Evolutionary conservation across 2,888 invertebrate species (phyloP), one percentile per base, ranked within the genome.

Genomic region (Crioceris asparagi): DNA sequence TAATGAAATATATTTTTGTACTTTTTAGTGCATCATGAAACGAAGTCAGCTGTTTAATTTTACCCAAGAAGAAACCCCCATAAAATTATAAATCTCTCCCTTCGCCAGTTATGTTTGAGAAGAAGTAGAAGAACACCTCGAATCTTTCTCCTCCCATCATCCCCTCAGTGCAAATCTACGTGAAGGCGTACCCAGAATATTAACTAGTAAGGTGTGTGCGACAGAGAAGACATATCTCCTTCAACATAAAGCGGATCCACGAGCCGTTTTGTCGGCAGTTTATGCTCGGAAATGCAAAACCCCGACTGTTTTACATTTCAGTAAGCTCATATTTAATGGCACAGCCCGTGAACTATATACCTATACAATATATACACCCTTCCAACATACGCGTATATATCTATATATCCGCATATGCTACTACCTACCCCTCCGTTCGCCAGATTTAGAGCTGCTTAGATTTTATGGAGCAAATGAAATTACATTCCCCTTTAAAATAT

Each of bases 401-500:
- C 10, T 21, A 21, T 21, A 7, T 21, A 21, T 21, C 10, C 61
- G 61, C 61, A 62, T 61, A 61, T 62, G 60, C 62, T 15, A 15
- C 11, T n/a, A n/a, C n/a, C n/a, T 58, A 56, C 55, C 61, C 56
- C 57, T 59, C 59, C 54, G 52, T 50, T 50, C 52, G 51, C 56
- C 59, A 62, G 65, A 65, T 65, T 65, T 64, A 62, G 62, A 61
- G 61, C 61, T 55, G 62, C 64, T 64, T 64, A 62, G 62, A 65
- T 64, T 66, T 66, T 65, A 66, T 65, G 65, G 65, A 60, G 64
- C 64, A 66, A 66, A 65, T 65, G 64, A 65, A 66, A 66, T 66
- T 64, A 65, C 64, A 60, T 61, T 60, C 62, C 62, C 64, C 62
- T 65, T 65, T 65, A 65, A 66, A 65, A 65, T 66, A 66, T 66